Evolutionary conservation across 2,113 vertebrate species (phyloP).

Genomic region (Cyanoramphus novaezelandiae): DNA sequence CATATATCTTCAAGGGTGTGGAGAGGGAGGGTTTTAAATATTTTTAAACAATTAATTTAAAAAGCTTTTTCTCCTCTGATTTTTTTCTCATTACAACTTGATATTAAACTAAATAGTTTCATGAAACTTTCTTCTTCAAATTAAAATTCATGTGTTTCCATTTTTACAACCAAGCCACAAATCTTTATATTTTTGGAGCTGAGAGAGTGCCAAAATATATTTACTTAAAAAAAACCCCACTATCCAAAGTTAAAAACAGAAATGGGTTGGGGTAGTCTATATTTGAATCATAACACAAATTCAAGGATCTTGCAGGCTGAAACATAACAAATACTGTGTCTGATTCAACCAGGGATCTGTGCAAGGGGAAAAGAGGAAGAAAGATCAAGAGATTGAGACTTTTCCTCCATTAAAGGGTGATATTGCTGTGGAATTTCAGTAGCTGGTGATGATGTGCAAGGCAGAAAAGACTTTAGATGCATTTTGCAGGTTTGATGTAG

Average conservation of each 20-base stretch:
- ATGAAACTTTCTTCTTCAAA: not conserved
- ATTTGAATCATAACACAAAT: not conserved
- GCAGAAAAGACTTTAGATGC: not conserved
- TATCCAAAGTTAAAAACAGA: slow-evolving; percentile 23
- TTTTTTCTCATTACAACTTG: slow-evolving; percentile 26
- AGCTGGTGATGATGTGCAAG: not conserved
- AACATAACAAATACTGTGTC: not conserved
- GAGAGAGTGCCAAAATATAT: not conserved
- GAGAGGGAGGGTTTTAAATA: slow-evolving; percentile 24
- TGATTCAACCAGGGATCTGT: not conserved
- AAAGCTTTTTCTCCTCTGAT: not conserved
- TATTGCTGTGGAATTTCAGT: not conserved
- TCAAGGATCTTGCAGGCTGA: not conserved
- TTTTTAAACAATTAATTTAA: slow-evolving; percentile 11
- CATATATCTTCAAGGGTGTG: slow-evolving; percentile 30
- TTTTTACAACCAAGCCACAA: not conserved
- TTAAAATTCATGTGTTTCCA: slow-evolving; percentile 16
- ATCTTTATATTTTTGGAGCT: slow-evolving; percentile 12
- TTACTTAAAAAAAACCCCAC: not conserved
- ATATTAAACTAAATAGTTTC: slow-evolving; percentile 22
- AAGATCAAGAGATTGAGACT: not conserved
- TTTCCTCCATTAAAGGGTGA: not conserved
- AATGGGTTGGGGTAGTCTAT: not conserved
- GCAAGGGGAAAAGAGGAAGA: not conserved
- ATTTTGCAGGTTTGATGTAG: not conserved